Evolutionary conservation across 2,797 vertebrate genomes (phyloP).

Genomic region (Ptychadena robeensis): DNA sequence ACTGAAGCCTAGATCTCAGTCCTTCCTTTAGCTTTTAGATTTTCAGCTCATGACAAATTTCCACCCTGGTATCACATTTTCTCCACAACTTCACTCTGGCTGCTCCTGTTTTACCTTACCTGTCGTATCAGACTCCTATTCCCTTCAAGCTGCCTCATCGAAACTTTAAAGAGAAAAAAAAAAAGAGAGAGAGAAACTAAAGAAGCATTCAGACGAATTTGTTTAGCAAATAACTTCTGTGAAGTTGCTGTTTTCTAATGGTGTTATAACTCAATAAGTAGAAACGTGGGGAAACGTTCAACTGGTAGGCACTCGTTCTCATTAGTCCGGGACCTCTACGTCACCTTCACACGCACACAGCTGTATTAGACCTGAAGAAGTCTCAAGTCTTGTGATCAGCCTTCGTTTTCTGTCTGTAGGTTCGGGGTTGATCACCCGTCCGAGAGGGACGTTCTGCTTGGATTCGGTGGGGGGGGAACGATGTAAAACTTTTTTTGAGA

Average conservation of each 20-base stretch:
- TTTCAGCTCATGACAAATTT: neutral
- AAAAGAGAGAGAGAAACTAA: constrained; percentile 69
- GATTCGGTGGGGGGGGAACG: too few species aligned
- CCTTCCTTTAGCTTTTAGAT: too few species aligned
- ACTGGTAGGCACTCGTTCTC: constrained; percentile 79
- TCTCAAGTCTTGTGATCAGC: constrained; percentile 82
- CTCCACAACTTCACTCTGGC: neutral
- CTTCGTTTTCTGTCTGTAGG: constrained; percentile 65
- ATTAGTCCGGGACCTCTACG: constrained; percentile 64
- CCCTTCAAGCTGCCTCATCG: constrained; percentile 72
- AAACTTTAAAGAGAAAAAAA: constrained; percentile 54
- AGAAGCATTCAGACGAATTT: constrained; percentile 85
- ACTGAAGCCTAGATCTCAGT: neutral
- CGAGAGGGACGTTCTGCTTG: fast-evolving
- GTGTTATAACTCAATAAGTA: constrained; percentile 87
- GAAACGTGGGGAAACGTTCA: constrained; percentile 81
- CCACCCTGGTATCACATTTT: neutral
- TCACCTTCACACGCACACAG: constrained; percentile 73
- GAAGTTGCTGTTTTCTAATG: constrained; percentile 95
- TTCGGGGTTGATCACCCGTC: neutral
- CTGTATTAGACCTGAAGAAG: constrained; percentile 76
- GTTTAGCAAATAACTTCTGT: constrained; percentile 95
- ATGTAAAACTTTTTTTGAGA: neutral
- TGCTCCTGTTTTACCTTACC: constrained; percentile 42
- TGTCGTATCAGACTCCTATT: constrained; percentile 64